Percentiles rank a stretch among this genome's conserved stretches.
These are phyloP conservation scores for Cotesia typhae DNA, from an alignment of 1,140 invertebrate species.

Conservation along the genomic window DNA sequence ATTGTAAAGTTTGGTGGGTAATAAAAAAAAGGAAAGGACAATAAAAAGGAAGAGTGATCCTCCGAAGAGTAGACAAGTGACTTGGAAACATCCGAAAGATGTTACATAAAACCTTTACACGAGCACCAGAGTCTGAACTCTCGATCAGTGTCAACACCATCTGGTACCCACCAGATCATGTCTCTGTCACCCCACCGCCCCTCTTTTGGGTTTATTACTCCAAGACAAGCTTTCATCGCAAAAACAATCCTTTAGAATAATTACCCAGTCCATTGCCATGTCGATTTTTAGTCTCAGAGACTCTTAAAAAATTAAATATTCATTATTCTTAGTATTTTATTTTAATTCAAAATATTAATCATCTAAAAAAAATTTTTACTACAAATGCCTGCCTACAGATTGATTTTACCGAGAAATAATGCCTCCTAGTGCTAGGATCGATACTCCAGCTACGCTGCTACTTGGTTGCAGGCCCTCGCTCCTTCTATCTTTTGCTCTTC, in stretches of 20 bases:
- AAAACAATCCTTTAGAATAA: constrained; percentile 33
- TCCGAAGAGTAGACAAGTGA: constrained; percentile 18
- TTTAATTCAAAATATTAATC: too few relatives aligned
- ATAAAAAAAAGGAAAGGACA: constrained; percentile 3
- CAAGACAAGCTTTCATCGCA: constrained; percentile 24
- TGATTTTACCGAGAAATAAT: constrained; percentile 16
- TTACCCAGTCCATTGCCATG: constrained; percentile 25
- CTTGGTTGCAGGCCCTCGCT: background rate
- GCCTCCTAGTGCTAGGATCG: constrained; percentile 16
- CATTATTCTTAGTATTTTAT: background rate
- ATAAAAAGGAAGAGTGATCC: constrained; percentile 15
- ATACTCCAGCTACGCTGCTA: constrained; percentile 3
- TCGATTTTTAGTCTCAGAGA: background rate
- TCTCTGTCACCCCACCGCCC: constrained; percentile 25
- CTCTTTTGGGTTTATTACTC: constrained; percentile 31
- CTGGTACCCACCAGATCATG: constrained; percentile 34
- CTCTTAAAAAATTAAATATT: background rate
- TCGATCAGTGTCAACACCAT: constrained; percentile 35
- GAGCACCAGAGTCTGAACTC: constrained; percentile 32
- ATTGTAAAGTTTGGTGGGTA: background rate
- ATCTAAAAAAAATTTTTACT: background rate
- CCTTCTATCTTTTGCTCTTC: background rate
- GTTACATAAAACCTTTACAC: constrained; percentile 36
- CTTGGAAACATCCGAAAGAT: constrained; percentile 18
- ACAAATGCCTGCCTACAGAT: background rate